These are phyloP conservation scores for Asteroscopus sphinx DNA, from an alignment of 2,888 invertebrate species.

Conservation along the genomic window DNA sequence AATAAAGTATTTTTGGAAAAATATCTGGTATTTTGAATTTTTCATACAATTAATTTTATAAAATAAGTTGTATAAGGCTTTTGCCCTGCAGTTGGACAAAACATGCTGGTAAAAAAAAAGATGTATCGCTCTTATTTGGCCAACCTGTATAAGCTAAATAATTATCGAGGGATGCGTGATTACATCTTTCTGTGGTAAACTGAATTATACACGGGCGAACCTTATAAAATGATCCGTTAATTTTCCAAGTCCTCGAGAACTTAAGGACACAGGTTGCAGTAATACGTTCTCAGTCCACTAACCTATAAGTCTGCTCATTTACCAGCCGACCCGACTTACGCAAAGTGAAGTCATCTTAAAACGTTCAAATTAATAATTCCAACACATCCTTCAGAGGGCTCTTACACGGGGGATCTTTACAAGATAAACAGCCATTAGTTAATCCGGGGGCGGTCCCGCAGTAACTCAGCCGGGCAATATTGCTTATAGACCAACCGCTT, in stretches of 20 bases:
- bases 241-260: conserved; percentile 11
- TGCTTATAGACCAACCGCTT: conserved; percentile 85
- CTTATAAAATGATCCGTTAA: too few species aligned
- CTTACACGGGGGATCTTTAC: conserved; percentile 77
- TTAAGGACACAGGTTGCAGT: conserved; percentile 28
- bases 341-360: conserved; percentile 55
- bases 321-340: conserved; percentile 20
- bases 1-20: too few species aligned
- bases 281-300: conserved; percentile 19
- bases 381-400: conserved; percentile 73
- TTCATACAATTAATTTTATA: too few species aligned
- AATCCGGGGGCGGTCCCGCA: conserved; percentile 84
- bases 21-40: too few species aligned
- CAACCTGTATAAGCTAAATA: too few species aligned
- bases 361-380: conserved; percentile 77
- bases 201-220: too few species aligned
- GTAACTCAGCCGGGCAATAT: conserved; percentile 85
- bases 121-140: too few species aligned
- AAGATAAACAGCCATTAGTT: conserved; percentile 90
- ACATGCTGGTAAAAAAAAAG: too few species aligned
- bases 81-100: too few species aligned
- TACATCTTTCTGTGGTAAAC: too few species aligned
- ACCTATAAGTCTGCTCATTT: conserved; percentile 9
- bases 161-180: too few species aligned
- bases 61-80: too few species aligned